A percentile compares a stretch with the other conserved stretches of the same genome.
Conservation (phyloP, 2,797 vertebrate genomes). For the Acanthiza pusilla region DNA sequence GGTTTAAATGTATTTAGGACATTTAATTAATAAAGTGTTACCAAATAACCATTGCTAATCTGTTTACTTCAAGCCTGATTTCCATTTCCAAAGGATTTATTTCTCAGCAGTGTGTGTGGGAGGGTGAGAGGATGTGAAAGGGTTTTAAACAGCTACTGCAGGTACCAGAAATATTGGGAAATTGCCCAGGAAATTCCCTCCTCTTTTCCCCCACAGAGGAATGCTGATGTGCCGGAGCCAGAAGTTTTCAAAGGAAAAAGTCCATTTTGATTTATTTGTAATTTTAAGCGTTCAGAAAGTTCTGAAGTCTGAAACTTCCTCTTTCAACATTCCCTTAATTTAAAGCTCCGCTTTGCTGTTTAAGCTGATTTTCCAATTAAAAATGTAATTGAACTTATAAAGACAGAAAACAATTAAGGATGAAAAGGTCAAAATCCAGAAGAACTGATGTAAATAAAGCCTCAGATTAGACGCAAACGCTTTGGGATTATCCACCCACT, state of each 20-base stretch:
- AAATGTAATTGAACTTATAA: not conserved
- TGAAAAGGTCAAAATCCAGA: not conserved
- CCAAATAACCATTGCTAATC: conserved; percentile 72
- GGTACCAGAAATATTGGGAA: not conserved
- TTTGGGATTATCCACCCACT: not conserved
- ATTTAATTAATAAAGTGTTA: conserved; percentile 76
- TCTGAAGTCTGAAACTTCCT: not conserved
- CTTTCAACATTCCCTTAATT: not conserved
- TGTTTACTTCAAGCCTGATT: conserved; percentile 71
- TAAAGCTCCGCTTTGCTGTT: not conserved
- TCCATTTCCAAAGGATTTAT: conserved; percentile 63
- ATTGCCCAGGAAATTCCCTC: not conserved
- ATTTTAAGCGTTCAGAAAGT: not conserved
- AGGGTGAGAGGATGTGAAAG: not conserved
- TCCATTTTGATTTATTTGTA: not conserved
- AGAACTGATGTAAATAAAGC: not conserved
- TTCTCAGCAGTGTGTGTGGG: conserved; percentile 27
- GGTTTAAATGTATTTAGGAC: conserved; percentile 70
- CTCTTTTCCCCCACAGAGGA: not conserved
- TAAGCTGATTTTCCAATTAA: not conserved
- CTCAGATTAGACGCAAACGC: not conserved
- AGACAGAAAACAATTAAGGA: not conserved
- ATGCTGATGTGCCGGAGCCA: not conserved
- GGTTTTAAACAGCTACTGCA: not conserved
- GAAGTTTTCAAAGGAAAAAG: not conserved